These are phyloP conservation scores for Drosophila varians DNA, from an alignment of 1,140 invertebrate genomes.

Conservation along the genomic window DNA sequence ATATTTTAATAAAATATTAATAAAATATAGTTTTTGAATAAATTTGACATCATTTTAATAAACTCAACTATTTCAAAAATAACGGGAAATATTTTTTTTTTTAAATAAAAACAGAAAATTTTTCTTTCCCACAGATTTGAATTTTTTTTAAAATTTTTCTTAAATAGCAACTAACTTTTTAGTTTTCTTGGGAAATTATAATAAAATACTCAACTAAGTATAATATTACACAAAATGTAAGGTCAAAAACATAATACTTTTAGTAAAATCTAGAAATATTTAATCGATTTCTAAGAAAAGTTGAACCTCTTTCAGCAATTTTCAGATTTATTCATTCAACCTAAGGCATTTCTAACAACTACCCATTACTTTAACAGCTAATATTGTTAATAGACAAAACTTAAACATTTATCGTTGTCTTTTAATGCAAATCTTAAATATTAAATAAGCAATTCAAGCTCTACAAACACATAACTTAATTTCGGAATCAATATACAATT, in stretches of 20 bases:
- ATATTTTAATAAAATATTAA: neutral
- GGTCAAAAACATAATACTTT: no score
- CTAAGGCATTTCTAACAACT: neutral
- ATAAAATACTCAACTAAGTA: neutral
- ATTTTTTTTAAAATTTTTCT: neutral
- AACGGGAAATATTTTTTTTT: no score
- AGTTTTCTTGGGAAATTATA: neutral
- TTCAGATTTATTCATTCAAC: neutral
- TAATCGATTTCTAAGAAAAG: no score
- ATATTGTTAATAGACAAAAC: neutral
- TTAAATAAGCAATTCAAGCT: constrained; percentile 27
- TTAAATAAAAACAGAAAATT: no score
- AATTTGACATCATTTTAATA: no score
- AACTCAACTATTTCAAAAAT: no score
- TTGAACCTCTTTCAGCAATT: no score
- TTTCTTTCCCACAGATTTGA: no score
- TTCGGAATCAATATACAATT: constrained; percentile 46
- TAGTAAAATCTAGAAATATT: no score
- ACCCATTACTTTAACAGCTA: neutral
- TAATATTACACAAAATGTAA: no score
- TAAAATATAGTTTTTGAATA: no score
- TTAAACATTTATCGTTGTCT: constrained; percentile 45
- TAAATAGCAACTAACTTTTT: neutral
- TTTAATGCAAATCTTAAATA: constrained; percentile 52
- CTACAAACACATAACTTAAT: constrained; percentile 42